phyloP scores from a whole-genome alignment of 2,797 vertebrate genomes.

The Lindbergichthys nudifrons region DNA sequence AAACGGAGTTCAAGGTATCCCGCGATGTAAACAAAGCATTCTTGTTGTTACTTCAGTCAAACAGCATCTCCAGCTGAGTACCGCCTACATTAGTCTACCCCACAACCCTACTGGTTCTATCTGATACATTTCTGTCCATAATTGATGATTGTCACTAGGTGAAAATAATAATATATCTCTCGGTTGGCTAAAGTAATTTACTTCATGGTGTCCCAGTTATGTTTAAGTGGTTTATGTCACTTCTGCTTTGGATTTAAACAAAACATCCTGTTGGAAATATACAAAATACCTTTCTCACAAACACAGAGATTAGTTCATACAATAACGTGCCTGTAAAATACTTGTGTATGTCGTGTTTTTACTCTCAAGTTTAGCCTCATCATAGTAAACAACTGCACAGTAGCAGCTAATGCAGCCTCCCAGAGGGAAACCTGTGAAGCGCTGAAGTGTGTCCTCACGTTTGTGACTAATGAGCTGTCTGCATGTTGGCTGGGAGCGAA shows the following conservation, averaged over 20 bases:
- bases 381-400: not conserved
- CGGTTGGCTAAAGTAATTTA: no score
- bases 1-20: no score
- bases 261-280: not conserved
- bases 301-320: not conserved
- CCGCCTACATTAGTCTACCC: no score
- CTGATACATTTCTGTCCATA: no score
- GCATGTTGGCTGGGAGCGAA: slow-evolving; percentile 15
- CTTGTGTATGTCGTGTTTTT: not conserved
- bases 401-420: slow-evolving; percentile 6
- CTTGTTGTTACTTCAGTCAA: no score
- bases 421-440: slow-evolving; percentile 24
- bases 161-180: no score
- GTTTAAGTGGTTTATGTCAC: not conserved
- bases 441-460: slow-evolving; percentile 24
- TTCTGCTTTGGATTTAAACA: no score
- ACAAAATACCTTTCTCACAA: not conserved
- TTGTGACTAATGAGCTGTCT: slow-evolving; percentile 43
- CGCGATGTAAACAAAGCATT: no score
- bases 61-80: no score
- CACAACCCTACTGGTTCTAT: no score
- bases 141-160: no score
- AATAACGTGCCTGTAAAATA: not conserved
- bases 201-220: no score
- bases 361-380: not conserved